phyloP scores from a whole-genome alignment of 2,113 vertebrate species.

The Lichenostomus cassidix region DNA sequence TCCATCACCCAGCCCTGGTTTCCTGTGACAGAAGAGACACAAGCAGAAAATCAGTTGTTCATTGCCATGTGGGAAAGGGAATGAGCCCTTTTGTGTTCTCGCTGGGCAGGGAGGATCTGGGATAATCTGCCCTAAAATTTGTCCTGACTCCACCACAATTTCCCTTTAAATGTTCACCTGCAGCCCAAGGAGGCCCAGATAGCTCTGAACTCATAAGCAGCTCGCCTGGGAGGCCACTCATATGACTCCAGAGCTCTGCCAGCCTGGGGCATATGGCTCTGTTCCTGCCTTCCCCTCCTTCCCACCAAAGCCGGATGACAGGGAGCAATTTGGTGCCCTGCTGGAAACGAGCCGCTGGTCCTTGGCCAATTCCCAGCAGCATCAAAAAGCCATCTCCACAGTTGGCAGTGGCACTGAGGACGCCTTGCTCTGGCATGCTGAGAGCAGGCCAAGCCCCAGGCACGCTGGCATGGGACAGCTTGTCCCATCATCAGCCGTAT shows the following conservation, averaged over 20 bases:
- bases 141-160: neutral
- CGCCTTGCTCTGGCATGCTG: constrained; percentile 28
- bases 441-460: constrained; percentile 14
- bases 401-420: constrained; percentile 24
- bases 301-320: constrained; percentile 55
- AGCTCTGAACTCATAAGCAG: constrained; percentile 6
- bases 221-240: constrained; percentile 27
- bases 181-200: neutral
- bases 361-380: constrained; percentile 31
- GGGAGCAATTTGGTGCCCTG: constrained; percentile 48
- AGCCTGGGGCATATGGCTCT: constrained; percentile 59
- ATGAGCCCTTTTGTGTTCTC: neutral
- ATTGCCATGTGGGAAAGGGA: neutral
- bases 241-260: constrained; percentile 51
- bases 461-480: neutral
- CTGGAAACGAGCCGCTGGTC: constrained; percentile 10
- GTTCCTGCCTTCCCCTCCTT: constrained; percentile 26
- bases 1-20: neutral
- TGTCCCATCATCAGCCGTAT: neutral
- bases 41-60: neutral
- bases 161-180: constrained; percentile 19
- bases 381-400: constrained; percentile 57
- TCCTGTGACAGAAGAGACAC: neutral
- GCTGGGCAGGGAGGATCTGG: neutral
- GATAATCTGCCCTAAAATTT: neutral